Conservation (phyloP, 1,140 invertebrate species). For the Copidosoma floridanum region DNA sequence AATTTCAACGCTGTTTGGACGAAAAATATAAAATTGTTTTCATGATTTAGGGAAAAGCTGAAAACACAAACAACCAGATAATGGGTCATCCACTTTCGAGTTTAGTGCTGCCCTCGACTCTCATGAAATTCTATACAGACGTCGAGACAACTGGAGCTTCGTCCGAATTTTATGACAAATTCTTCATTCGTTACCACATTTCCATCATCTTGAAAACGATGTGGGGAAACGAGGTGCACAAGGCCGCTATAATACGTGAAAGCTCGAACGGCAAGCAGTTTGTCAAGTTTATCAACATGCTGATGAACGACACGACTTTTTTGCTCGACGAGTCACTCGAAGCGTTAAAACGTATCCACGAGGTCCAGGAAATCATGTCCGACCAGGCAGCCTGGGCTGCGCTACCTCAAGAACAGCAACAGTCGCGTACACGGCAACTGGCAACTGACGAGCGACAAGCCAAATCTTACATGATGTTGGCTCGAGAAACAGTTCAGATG, state of each 20-base stretch:
- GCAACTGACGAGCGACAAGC: constrained; percentile 91
- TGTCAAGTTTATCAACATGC: constrained; percentile 97
- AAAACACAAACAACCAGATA: constrained; percentile 64
- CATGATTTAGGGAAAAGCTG: constrained; percentile 58
- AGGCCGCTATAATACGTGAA: constrained; percentile 76
- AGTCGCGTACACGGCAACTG: constrained; percentile 74
- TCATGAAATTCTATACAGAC: constrained; percentile 99
- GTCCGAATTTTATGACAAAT: constrained; percentile 99
- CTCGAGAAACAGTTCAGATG: constrained; percentile 96
- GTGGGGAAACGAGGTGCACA: constrained; percentile 72
- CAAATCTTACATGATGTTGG: constrained; percentile 90
- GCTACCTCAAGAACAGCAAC: constrained; percentile 71
- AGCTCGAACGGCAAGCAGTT: constrained; percentile 88
- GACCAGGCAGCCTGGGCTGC: constrained; percentile 68
- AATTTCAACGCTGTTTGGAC: neutral
- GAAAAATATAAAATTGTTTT: neutral
- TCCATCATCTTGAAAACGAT: constrained; percentile 92
- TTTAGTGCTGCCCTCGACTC: constrained; percentile 75
- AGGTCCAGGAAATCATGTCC: constrained; percentile 86
- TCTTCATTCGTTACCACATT: constrained; percentile 96
- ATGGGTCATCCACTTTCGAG: constrained; percentile 86
- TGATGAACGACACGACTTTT: constrained; percentile 99
- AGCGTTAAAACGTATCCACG: constrained; percentile 92
- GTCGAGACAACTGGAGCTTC: constrained; percentile 96
- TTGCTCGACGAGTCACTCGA: constrained; percentile 94